Percentiles rank a stretch among this genome's conserved stretches.
These are phyloP conservation scores for Macrophya annulata DNA, from an alignment of 2,888 invertebrate genomes.

Conservation along the genomic window DNA sequence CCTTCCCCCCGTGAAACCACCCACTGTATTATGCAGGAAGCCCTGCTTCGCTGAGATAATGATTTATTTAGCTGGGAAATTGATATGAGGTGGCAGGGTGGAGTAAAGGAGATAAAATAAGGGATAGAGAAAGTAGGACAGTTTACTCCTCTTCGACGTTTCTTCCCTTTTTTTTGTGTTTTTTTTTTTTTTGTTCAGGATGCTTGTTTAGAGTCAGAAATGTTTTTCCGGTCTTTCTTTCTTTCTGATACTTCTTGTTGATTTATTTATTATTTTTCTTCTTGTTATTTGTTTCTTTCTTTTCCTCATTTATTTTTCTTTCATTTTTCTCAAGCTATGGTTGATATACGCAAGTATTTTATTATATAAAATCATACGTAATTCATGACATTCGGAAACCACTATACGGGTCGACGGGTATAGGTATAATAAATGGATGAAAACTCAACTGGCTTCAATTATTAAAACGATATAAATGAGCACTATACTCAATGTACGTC, in stretches of 20 bases:
- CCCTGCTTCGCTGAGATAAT: slow-evolving; percentile 66
- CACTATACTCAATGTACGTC: slow-evolving; percentile 10
- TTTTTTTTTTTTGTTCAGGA: not conserved
- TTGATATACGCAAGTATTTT: not conserved
- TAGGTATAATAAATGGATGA: slow-evolving; percentile 34
- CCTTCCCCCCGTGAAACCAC: slow-evolving; percentile 61
- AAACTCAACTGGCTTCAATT: slow-evolving; percentile 15
- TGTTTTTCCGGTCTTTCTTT: not conserved
- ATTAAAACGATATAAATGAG: slow-evolving; percentile 23
- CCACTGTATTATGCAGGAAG: slow-evolving; percentile 70
- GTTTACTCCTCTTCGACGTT: slow-evolving; percentile 28
- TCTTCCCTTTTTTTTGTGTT: not conserved
- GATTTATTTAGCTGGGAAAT: slow-evolving; percentile 69
- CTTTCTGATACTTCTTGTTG: not conserved
- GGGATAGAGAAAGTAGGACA: not conserved
- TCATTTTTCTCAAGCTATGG: not conserved
- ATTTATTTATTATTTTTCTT: not conserved
- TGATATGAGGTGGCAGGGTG: slow-evolving; percentile 43
- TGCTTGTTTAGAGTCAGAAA: not conserved
- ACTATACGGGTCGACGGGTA: not conserved
- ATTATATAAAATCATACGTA: slow-evolving; percentile 43
- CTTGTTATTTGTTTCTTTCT: not conserved
- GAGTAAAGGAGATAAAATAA: not conserved
- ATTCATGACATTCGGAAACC: slow-evolving; percentile 43
- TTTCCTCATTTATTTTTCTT: not conserved